Conservation (phyloP, 2,797 vertebrate genomes). For the Fratercula arctica region DNA sequence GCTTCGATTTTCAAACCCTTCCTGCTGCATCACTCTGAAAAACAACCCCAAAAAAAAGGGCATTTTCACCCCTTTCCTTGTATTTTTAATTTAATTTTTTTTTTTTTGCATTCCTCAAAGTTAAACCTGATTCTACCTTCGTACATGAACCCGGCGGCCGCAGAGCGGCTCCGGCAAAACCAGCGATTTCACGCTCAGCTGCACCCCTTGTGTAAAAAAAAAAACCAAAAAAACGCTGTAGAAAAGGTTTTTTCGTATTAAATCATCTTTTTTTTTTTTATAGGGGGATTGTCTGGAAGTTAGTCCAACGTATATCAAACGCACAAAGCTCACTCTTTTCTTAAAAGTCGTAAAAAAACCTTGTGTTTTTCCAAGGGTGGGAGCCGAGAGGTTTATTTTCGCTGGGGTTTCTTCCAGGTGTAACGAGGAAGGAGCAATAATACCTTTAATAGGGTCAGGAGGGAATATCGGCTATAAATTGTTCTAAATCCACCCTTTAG, state of each 20-base stretch:
- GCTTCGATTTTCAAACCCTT: background rate
- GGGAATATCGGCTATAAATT: background rate
- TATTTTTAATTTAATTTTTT: background rate
- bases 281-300: no score
- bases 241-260: background rate
- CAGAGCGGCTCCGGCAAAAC: background rate
- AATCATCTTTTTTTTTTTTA: background rate
- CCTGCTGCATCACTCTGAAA: no score
- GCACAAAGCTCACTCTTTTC: background rate
- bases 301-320: rapidly evolving
- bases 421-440: rapidly evolving
- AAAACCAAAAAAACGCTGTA: background rate
- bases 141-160: rapidly evolving
- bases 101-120: background rate
- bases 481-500: background rate
- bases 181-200: background rate
- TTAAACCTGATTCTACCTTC: background rate
- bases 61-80: background rate
- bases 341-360: rapidly evolving
- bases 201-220: background rate
- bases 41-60: background rate
- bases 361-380: rapidly evolving
- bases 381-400: background rate
- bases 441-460: no score
- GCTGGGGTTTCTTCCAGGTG: background rate